A percentile compares a stretch with the other conserved stretches of the same genome.
Conservation (phyloP, 2,888 invertebrate genomes). For the Mylabris sibirica region DNA sequence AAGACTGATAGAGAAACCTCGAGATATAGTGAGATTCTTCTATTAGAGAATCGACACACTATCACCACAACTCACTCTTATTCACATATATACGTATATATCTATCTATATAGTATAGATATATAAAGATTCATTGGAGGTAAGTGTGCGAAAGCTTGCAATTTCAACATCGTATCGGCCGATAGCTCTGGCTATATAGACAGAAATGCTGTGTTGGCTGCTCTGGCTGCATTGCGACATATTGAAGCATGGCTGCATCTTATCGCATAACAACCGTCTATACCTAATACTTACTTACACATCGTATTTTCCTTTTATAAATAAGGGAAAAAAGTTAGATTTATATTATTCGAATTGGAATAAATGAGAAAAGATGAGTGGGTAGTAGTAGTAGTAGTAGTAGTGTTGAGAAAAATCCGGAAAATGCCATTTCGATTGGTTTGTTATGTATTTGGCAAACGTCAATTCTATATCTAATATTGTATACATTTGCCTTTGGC, state of each 20-base stretch:
- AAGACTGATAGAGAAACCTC: not conserved
- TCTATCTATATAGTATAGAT: not conserved
- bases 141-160: slow-evolving; percentile 10
- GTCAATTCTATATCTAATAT: slow-evolving; percentile 15
- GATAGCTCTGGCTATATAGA: not conserved
- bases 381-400: too few species aligned
- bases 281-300: not conserved
- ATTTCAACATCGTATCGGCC: slow-evolving; percentile 7
- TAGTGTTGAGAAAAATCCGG: slow-evolving; percentile 36
- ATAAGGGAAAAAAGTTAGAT: slow-evolving; percentile 40
- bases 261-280: slow-evolving; percentile 39
- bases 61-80: not conserved
- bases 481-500: slow-evolving; percentile 29
- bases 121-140: slow-evolving; percentile 7
- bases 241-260: slow-evolving; percentile 56
- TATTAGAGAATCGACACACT: not conserved
- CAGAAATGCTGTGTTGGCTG: slow-evolving; percentile 44
- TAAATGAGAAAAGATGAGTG: slow-evolving; percentile 25
- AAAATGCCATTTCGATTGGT: slow-evolving; percentile 41
- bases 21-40: not conserved
- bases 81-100: not conserved
- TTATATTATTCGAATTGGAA: slow-evolving; percentile 11
- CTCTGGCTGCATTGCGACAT: slow-evolving; percentile 56
- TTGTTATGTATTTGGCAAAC: slow-evolving; percentile 43
- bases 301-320: slow-evolving; percentile 12